phyloP scores from a whole-genome alignment of 2,888 invertebrate genomes.

The Platerodrilus igneus region DNA sequence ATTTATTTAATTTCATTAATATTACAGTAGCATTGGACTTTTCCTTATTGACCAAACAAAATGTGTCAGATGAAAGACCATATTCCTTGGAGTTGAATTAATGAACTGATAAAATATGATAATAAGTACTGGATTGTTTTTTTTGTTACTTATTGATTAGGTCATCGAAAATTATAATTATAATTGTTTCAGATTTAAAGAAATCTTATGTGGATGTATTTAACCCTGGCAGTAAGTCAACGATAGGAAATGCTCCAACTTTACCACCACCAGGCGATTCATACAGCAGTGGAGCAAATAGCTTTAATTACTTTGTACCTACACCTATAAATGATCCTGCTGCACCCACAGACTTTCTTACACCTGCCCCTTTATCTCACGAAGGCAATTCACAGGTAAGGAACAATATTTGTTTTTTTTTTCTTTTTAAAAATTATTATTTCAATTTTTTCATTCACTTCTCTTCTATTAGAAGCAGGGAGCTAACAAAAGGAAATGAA shows the following conservation, averaged over 20 bases:
- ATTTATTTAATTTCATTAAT: too few relatives aligned
- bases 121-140: neutral
- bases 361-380: slow-evolving; percentile 40
- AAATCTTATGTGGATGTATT: slow-evolving; percentile 88
- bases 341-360: slow-evolving; percentile 55
- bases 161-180: too few relatives aligned
- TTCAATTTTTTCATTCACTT: slow-evolving; percentile 22
- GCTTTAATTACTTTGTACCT: slow-evolving; percentile 53
- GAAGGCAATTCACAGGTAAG: slow-evolving; percentile 39
- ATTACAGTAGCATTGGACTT: too few relatives aligned
- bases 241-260: slow-evolving; percentile 37
- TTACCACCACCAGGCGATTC: slow-evolving; percentile 42
- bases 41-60: too few relatives aligned
- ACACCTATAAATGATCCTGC: slow-evolving; percentile 53
- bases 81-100: too few relatives aligned
- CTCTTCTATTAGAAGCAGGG: slow-evolving; percentile 34
- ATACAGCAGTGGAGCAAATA: slow-evolving; percentile 22
- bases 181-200: slow-evolving; percentile 63
- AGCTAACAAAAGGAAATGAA: slow-evolving; percentile 36
- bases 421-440: neutral
- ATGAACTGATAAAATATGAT: too few relatives aligned
- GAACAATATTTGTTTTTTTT: neutral
- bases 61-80: too few relatives aligned
- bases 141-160: neutral
- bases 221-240: slow-evolving; percentile 64